Percentiles rank a stretch among this genome's conserved stretches.
Conservation (phyloP, 2,113 vertebrate species). For the Garra rufa region DNA sequence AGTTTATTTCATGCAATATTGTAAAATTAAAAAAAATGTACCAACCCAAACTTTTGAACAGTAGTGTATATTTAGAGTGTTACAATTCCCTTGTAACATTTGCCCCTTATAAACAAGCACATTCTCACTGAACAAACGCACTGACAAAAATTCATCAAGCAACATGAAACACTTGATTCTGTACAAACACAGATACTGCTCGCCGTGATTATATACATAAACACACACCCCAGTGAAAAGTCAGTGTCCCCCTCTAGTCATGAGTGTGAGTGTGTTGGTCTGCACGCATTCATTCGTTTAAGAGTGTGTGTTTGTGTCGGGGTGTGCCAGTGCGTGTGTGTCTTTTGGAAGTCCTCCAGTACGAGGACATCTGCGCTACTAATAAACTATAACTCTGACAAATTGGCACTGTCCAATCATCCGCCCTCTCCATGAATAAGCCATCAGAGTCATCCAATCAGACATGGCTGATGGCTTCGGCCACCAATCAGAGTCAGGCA, state of each 20-base stretch:
- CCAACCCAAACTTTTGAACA: not conserved
- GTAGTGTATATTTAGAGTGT: not conserved
- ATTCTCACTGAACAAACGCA: not conserved
- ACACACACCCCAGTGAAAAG: not conserved
- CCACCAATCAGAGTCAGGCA: conserved; percentile 60
- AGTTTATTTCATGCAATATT: too few species aligned
- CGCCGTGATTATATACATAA: not conserved
- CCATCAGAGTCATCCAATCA: conserved; percentile 66
- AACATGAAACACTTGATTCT: not conserved
- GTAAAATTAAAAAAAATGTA: too few species aligned
- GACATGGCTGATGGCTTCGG: conserved; percentile 71
- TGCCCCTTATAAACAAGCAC: not conserved
- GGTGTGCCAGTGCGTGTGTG: conserved; percentile 35
- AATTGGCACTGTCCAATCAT: conserved; percentile 74
- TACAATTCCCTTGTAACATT: not conserved
- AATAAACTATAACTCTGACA: conserved; percentile 82
- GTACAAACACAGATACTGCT: conserved; percentile 3
- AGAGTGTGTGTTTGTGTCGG: conserved; percentile 21
- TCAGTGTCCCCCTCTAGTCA: not conserved
- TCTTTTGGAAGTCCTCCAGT: conserved; percentile 63
- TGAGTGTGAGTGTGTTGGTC: conserved; percentile 10
- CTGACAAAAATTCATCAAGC: not conserved
- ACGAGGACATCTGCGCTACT: conserved; percentile 78
- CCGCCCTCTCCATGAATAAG: conserved; percentile 66
- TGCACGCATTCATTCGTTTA: not conserved